phyloP scores from a whole-genome alignment of 2,113 vertebrate species.

The Macrotus californicus region DNA sequence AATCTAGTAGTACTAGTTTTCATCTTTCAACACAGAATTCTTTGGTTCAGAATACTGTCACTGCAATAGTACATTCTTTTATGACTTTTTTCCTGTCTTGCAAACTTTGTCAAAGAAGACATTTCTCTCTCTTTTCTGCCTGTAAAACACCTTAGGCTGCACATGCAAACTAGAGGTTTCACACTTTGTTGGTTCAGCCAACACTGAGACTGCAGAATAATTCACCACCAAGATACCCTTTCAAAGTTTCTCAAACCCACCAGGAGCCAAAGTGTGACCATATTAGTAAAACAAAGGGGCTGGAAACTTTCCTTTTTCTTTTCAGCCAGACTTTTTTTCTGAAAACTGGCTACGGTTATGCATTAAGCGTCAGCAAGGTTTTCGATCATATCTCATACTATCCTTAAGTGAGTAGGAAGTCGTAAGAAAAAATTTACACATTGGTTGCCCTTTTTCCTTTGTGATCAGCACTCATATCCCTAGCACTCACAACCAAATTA shows the following conservation, averaged over 20 bases:
- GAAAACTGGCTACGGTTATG: conserved; percentile 11
- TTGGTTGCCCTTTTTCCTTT: conserved; percentile 55
- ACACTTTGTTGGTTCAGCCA: conserved; percentile 67
- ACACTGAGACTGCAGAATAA: conserved; percentile 50
- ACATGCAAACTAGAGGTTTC: conserved; percentile 82
- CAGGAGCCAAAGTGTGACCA: conserved; percentile 49
- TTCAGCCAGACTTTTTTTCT: conserved; percentile 71
- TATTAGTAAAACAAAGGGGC: conserved; percentile 43
- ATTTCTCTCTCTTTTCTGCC: conserved; percentile 67
- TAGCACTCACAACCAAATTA: conserved; percentile 19
- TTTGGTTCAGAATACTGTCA: conserved; percentile 27
- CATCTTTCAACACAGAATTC: neutral
- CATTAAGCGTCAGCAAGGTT: conserved; percentile 50
- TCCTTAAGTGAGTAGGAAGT: conserved; percentile 15
- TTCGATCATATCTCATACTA: neutral
- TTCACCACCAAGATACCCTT: conserved; percentile 44
- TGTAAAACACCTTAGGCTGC: conserved; percentile 72
- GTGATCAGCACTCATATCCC: conserved; percentile 56
- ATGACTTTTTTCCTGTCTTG: conserved; percentile 50
- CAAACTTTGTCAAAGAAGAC: conserved; percentile 33
- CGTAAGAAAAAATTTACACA: conserved; percentile 49
- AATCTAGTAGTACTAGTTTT: neutral
- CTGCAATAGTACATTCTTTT: neutral
- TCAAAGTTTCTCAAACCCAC: conserved; percentile 69
- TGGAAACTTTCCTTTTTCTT: conserved; percentile 73